phyloP scores from a whole-genome alignment of 64 coral and sea anemone species.

The Anthopleura sola region DNA sequence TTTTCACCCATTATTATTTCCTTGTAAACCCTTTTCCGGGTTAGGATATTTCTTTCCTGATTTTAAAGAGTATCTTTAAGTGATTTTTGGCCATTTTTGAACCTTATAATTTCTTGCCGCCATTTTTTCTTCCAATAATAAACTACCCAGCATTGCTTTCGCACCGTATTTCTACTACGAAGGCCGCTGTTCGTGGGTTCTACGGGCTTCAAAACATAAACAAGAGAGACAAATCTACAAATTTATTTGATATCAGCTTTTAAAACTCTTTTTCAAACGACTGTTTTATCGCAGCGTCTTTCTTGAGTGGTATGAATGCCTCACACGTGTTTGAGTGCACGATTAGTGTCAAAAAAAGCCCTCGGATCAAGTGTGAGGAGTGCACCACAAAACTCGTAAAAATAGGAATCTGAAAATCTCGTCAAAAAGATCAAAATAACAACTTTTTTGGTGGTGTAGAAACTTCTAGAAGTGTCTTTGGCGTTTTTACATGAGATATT shows the following conservation, averaged over 20 bases:
- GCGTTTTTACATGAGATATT: background rate
- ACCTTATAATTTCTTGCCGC: constrained; percentile 15
- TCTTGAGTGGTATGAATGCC: background rate
- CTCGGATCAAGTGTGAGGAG: background rate
- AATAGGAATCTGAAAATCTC: background rate
- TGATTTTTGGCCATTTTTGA: constrained; percentile 23
- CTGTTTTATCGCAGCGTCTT: background rate
- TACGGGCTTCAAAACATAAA: background rate
- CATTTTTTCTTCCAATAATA: constrained; percentile 39
- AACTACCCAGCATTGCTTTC: constrained; percentile 35
- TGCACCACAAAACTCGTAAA: background rate
- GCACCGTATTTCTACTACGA: background rate
- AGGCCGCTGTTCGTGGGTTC: background rate
- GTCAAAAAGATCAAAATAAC: background rate
- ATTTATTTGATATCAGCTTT: background rate
- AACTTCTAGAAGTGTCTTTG: background rate
- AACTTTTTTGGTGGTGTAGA: too few relatives aligned
- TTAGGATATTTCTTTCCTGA: background rate
- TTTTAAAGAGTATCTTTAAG: constrained; percentile 2
- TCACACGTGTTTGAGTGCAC: background rate
- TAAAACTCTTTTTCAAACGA: background rate
- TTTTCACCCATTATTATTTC: constrained; percentile 69
- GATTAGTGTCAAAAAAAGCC: background rate
- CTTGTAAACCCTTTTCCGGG: background rate
- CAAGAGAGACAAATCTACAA: background rate